These are phyloP conservation scores for Tupaia chinensis DNA, from an alignment of 2,113 vertebrate genomes.

Conservation along the genomic window DNA sequence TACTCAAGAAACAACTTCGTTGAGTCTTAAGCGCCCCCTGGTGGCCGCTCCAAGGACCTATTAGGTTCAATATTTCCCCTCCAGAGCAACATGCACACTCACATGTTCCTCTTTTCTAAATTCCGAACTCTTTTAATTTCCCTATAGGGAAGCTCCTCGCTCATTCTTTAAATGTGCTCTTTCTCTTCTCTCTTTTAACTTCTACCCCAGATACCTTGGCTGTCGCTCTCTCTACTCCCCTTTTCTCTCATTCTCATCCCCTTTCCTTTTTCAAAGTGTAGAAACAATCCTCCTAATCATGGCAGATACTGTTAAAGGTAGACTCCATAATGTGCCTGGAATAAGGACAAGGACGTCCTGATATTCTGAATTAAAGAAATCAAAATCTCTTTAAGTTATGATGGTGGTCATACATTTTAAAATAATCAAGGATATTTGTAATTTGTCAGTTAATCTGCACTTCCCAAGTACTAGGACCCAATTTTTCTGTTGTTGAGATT, in stretches of 20 bases:
- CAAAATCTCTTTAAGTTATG: background rate
- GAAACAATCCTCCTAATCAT: background rate
- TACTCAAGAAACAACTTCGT: background rate
- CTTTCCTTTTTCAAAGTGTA: background rate
- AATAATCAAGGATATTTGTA: background rate
- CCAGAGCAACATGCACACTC: background rate
- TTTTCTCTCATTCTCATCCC: background rate
- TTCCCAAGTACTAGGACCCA: background rate
- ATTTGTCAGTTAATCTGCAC: background rate
- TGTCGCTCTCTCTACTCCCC: background rate
- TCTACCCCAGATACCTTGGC: background rate
- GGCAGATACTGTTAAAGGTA: background rate
- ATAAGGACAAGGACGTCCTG: constrained; percentile 1
- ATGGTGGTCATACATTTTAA: background rate
- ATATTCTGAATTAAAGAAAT: constrained; percentile 17
- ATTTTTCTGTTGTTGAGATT: background rate
- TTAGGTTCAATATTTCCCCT: background rate
- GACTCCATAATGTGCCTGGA: background rate
- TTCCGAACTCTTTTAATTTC: background rate
- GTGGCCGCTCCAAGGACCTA: background rate
- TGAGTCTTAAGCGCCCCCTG: constrained; percentile 27
- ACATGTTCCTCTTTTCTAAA: background rate
- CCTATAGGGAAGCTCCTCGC: background rate
- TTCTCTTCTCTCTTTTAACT: background rate
- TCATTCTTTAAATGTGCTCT: background rate